Percentiles rank a stretch among this genome's conserved stretches.
These are phyloP conservation scores for Tylochromis polylepis DNA, from an alignment of 2,113 vertebrate genomes.

Conservation along the genomic window DNA sequence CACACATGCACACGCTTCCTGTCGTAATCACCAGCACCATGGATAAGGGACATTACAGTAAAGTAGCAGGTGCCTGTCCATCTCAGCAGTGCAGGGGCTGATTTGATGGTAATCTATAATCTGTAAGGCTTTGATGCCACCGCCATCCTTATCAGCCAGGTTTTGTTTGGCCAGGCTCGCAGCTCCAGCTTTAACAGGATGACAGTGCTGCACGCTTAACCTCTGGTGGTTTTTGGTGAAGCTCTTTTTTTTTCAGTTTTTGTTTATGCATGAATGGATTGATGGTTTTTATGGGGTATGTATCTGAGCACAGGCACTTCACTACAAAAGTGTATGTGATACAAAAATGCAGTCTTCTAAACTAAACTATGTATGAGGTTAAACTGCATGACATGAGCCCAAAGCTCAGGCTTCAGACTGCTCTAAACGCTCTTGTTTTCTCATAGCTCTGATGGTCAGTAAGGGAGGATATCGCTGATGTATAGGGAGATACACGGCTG, in stretches of 20 bases:
- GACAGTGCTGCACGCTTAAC: conserved; percentile 17
- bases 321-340: not conserved
- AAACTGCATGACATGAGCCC: not conserved
- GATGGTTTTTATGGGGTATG: not conserved
- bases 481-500: not conserved
- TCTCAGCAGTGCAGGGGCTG: not conserved
- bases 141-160: conserved; percentile 27
- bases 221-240: not conserved
- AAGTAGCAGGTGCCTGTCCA: conserved; percentile 42
- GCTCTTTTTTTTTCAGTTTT: not conserved
- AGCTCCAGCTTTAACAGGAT: conserved; percentile 32
- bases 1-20: not conserved
- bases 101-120: conserved; percentile 60
- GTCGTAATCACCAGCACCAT: not conserved
- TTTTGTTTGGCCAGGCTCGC: conserved; percentile 40
- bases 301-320: not conserved
- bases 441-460: not conserved
- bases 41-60: conserved; percentile 23
- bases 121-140: conserved; percentile 41
- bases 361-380: not conserved
- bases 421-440: not conserved
- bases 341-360: not conserved
- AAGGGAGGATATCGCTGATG: not conserved
- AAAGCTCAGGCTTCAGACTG: no score
- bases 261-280: not conserved